phyloP scores from a whole-genome alignment of 2,888 invertebrate genomes.

The Eristalis intricaria region DNA sequence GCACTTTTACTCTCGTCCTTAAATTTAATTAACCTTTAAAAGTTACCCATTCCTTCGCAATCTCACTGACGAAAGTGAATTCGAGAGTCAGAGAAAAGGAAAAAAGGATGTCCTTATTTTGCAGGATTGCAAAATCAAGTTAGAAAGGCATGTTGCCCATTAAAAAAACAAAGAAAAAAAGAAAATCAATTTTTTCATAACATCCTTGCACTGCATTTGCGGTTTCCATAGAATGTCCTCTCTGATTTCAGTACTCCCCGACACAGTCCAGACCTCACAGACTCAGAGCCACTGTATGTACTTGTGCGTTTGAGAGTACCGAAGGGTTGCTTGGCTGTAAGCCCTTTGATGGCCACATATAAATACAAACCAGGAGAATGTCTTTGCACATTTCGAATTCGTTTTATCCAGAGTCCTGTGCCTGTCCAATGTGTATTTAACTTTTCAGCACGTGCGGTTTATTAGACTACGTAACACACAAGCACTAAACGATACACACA shows the following conservation, averaged over 20 bases:
- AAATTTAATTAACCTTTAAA: background rate
- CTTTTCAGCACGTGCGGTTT: conserved; percentile 64
- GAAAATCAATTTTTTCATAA: background rate
- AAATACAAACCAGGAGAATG: conserved; percentile 38
- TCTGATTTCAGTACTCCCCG: background rate
- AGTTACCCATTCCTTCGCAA: background rate
- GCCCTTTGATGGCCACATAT: conserved; percentile 35
- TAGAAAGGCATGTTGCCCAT: background rate
- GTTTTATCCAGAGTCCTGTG: conserved; percentile 21
- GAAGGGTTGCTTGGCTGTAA: background rate
- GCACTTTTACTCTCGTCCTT: too few species aligned
- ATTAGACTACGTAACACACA: conserved; percentile 44
- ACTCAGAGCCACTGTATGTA: background rate
- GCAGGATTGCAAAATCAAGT: background rate
- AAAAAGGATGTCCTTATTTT: background rate
- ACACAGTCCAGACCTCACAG: background rate
- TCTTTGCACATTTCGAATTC: conserved; percentile 49
- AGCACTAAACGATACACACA: conserved; percentile 14
- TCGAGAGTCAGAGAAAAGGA: background rate
- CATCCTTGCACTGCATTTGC: background rate
- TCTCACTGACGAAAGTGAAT: background rate
- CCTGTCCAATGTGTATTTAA: conserved; percentile 43
- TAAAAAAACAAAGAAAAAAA: background rate
- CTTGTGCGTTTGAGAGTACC: background rate
- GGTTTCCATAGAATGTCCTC: conserved; percentile 12